Percentiles rank a stretch among this genome's conserved stretches.
These are phyloP conservation scores for Apeira syringaria DNA, from an alignment of 2,888 invertebrate species.

Conservation along the genomic window DNA sequence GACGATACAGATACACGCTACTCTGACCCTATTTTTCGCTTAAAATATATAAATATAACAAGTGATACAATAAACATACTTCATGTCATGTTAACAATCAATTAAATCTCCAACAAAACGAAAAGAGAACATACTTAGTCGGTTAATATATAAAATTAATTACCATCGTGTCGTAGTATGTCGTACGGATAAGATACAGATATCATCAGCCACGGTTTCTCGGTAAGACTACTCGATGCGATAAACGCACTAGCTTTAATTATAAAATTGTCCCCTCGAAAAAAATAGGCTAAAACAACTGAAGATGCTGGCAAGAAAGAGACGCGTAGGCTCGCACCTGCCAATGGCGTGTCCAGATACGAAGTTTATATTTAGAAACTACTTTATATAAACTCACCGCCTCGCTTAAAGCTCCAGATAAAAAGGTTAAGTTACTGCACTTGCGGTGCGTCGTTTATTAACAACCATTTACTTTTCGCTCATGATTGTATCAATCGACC, in stretches of 20 bases:
- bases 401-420: slow-evolving; percentile 73
- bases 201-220: slow-evolving; percentile 61
- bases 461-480: slow-evolving; percentile 74
- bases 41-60: no score
- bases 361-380: slow-evolving; percentile 81
- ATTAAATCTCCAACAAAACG: slow-evolving; percentile 8
- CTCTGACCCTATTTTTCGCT: no score
- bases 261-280: slow-evolving; percentile 74
- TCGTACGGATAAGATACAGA: slow-evolving; percentile 51
- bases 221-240: slow-evolving; percentile 49
- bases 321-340: slow-evolving; percentile 75
- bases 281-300: slow-evolving; percentile 55
- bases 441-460: slow-evolving; percentile 73
- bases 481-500: slow-evolving; percentile 75
- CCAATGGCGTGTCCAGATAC: slow-evolving; percentile 79
- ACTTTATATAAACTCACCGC: slow-evolving; percentile 80
- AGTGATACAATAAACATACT: no score
- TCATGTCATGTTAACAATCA: slow-evolving; percentile 8
- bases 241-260: slow-evolving; percentile 71
- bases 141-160: slow-evolving; percentile 48
- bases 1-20: no score
- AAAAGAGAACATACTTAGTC: slow-evolving; percentile 1
- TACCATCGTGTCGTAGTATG: slow-evolving; percentile 50
- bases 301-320: slow-evolving; percentile 58
- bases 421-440: slow-evolving; percentile 71